phyloP scores from a whole-genome alignment of 2,113 vertebrate genomes.

The Arvicanthis niloticus region DNA sequence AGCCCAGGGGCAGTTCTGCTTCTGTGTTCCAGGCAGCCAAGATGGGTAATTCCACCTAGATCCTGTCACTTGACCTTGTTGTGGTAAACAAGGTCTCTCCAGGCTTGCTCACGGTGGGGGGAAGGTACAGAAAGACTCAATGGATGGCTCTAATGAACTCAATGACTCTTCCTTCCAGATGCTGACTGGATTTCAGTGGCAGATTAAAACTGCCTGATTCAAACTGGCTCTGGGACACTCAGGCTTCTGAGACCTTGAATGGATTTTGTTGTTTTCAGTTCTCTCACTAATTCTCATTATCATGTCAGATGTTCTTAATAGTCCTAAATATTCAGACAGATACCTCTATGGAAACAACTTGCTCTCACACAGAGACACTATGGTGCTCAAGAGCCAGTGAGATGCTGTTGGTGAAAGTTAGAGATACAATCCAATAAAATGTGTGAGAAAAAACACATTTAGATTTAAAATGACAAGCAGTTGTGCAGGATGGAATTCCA shows the following conservation, averaged over 20 bases:
- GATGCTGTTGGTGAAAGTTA: not conserved
- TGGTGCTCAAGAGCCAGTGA: not conserved
- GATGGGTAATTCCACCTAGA: no score
- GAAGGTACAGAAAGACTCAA: no score
- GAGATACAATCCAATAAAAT: not conserved
- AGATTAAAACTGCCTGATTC: not conserved
- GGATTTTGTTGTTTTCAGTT: not conserved
- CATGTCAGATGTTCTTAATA: not conserved
- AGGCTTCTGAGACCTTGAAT: constrained; percentile 22
- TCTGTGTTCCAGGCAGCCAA: no score
- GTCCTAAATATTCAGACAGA: not conserved
- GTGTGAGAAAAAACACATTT: not conserved
- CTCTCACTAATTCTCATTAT: not conserved
- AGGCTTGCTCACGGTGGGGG: no score
- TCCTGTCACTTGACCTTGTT: no score
- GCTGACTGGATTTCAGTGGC: not conserved
- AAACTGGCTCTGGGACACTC: not conserved
- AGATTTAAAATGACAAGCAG: not conserved
- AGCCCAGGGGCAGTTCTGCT: no score
- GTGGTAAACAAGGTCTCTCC: no score
- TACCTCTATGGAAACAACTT: not conserved
- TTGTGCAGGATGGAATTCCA: no score
- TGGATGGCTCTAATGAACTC: not conserved
- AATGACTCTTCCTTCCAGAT: not conserved
- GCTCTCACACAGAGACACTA: not conserved